Percentiles rank a stretch among this genome's conserved stretches.
These are phyloP conservation scores for Eulemur macaco DNA, from an alignment of 2,113 vertebrate genomes.

Conservation along the genomic window DNA sequence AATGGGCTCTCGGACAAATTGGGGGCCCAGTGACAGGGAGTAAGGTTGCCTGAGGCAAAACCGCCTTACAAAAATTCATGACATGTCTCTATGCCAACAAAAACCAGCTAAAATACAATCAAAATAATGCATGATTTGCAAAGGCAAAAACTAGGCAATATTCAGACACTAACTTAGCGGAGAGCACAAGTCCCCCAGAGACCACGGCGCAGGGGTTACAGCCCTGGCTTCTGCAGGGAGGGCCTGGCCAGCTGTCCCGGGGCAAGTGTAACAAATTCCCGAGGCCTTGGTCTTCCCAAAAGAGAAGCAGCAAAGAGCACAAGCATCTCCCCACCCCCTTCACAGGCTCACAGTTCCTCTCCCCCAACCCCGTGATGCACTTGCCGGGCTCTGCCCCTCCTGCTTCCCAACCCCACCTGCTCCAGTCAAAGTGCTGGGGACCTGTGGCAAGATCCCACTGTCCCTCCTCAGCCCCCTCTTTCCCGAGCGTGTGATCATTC, in stretches of 20 bases:
- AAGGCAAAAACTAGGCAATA: not conserved
- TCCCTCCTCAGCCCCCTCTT: not conserved
- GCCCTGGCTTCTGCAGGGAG: rapidly evolving
- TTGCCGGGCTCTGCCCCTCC: not conserved
- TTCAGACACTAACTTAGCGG: not conserved
- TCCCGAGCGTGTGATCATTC: not conserved
- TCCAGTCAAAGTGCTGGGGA: not conserved
- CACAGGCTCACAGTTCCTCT: not conserved
- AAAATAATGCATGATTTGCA: not conserved
- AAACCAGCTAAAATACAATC: not conserved
- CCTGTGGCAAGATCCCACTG: rapidly evolving
- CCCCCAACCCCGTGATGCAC: not conserved
- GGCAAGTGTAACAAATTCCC: rapidly evolving
- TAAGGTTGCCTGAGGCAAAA: too few relatives aligned
- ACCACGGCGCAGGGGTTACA: rapidly evolving
- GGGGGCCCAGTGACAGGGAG: not conserved
- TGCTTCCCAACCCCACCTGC: too few relatives aligned
- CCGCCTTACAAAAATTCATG: not conserved
- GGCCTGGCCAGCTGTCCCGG: too few relatives aligned
- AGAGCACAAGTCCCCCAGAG: not conserved
- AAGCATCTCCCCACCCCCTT: rapidly evolving
- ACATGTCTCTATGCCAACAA: not conserved
- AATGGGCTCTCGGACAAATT: not conserved
- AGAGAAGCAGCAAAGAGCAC: rapidly evolving
- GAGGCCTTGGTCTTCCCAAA: rapidly evolving